Base-by-base conservation (phyloP, 2,113 vertebrate genomes). In the Corapipo altera region DNA sequence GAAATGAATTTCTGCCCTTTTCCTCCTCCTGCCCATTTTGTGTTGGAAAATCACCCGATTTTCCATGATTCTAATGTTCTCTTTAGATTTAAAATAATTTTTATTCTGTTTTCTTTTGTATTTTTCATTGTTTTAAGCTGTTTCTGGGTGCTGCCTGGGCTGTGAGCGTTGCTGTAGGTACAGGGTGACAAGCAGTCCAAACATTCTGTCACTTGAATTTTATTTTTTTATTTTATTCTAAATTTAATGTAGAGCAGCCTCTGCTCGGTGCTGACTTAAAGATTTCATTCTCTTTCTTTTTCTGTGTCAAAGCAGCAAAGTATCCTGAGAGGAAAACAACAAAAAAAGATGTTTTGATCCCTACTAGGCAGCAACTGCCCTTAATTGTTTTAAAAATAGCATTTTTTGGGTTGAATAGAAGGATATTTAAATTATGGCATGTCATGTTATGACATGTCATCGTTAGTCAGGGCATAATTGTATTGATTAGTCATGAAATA, bases 301-400 rank as follows among this genome's bases (percentile, higher is more conserved):
- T 33, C 66, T 64, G 55, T 89, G 85, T 89, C 85, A 94, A 91
- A 94, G 92, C 81, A 78, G 46, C 73, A 75, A 89, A 85, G 89
- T 52, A 48, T 30, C 81, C 77, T 75, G 8, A 24, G 30, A 91
- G 39, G 48, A 12, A 9, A 52, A 27, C 14, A 14, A 28, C 8
- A 51, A 62, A 69, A 85, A 78, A 59, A 61, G n/a, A 8, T 86
- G 69, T 95, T 96, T 95, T 95, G 91, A 92, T 92, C 3, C 0
- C 55, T 87, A 41, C 76, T 32, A 89, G 76, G 64, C 41, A 94
- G 65, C 23, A 77, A 78, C 91, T 92, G 89, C 72, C 96, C 91
- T 55, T 72, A 59, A 74, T 93, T 19, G 39, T 78, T 79, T 79
- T 78, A 61, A 94, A 95, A 94, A 82, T 75, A 69, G 44, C 23